phyloP scores from a whole-genome alignment of 2,797 vertebrate genomes.

The Pseudochirops corinnae region DNA sequence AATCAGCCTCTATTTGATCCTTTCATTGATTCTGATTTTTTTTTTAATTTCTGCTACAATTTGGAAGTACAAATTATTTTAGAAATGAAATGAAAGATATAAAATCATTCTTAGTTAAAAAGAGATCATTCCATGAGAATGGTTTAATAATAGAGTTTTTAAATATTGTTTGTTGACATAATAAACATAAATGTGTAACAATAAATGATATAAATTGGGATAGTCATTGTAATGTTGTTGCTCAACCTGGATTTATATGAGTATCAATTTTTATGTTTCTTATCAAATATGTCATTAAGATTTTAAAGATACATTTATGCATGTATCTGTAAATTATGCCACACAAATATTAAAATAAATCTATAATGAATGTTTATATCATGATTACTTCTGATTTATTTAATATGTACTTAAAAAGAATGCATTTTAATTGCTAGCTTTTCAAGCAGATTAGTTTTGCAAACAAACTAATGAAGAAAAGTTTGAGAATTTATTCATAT shows the following conservation, averaged over 20 bases:
- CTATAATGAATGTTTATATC: slow-evolving; percentile 77
- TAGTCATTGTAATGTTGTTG: slow-evolving; percentile 43
- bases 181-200: not conserved
- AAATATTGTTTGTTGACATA: not conserved
- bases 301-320: slow-evolving; percentile 72
- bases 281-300: slow-evolving; percentile 75
- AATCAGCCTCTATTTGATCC: too few species aligned
- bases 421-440: slow-evolving; percentile 76
- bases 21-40: not conserved
- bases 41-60: not conserved
- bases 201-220: not conserved
- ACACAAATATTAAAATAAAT: slow-evolving; percentile 77
- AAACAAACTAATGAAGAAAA: slow-evolving; percentile 71
- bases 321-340: slow-evolving; percentile 72
- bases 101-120: slow-evolving; percentile 13
- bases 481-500: slow-evolving; percentile 63
- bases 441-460: slow-evolving; percentile 76
- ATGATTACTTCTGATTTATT: slow-evolving; percentile 78
- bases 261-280: slow-evolving; percentile 56
- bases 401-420: slow-evolving; percentile 79
- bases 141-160: slow-evolving; percentile 16
- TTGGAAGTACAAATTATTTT: slow-evolving; percentile 30
- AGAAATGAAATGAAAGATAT: not conserved
- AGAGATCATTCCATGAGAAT: not conserved
- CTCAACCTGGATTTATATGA: slow-evolving; percentile 34